A percentile compares a stretch with the other conserved stretches of the same genome.
These are phyloP conservation scores for Agonopterix arenella DNA, from an alignment of 2,888 invertebrate genomes.

Conservation along the genomic window DNA sequence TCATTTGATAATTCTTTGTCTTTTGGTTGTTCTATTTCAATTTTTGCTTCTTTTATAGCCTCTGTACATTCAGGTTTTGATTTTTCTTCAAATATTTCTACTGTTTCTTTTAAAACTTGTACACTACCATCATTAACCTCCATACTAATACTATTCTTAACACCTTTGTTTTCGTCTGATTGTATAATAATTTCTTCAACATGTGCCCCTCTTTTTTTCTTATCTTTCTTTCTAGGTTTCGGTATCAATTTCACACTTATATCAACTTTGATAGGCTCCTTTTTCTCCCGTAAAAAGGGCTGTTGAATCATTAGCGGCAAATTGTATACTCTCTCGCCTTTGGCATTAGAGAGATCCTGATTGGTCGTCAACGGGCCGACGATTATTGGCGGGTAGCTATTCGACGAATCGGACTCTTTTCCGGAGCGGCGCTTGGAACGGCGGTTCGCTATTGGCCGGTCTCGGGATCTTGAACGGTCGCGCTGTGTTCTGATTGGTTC, in stretches of 20 bases:
- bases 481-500: conserved; percentile 77
- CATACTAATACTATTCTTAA: conserved; percentile 65
- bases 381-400: conserved; percentile 63
- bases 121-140: conserved; percentile 56
- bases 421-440: conserved; percentile 66
- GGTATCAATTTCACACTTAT: conserved; percentile 86
- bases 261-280: conserved; percentile 86
- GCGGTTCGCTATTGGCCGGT: conserved; percentile 45
- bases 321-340: conserved; percentile 64
- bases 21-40: no score
- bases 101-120: conserved; percentile 49
- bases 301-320: conserved; percentile 74
- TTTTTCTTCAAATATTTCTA: conserved; percentile 39
- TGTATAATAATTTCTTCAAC: conserved; percentile 41
- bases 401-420: conserved; percentile 78
- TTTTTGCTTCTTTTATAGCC: no score
- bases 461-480: conserved; percentile 64
- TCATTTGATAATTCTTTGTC: no score
- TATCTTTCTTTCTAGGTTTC: conserved; percentile 70
- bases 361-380: conserved; percentile 70
- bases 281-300: conserved; percentile 78
- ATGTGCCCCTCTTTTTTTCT: conserved; percentile 46
- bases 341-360: conserved; percentile 64
- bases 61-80: neutral
- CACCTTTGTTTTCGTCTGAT: conserved; percentile 43